Evolutionary conservation across 1,140 invertebrate species (phyloP).

Genomic region (Hestina assimilis): DNA sequence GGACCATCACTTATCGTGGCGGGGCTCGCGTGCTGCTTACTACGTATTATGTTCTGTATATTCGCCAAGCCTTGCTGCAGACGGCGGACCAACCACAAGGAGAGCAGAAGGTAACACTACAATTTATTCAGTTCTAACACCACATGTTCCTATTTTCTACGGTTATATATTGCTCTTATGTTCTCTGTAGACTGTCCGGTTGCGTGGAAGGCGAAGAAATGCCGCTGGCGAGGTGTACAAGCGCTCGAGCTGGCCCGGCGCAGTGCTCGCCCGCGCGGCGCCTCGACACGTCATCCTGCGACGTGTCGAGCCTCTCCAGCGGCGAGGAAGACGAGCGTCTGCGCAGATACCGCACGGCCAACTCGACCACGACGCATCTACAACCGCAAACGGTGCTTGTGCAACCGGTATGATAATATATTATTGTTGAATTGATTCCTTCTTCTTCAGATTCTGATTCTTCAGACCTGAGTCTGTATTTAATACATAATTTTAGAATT

Average conservation of each 20-base stretch:
- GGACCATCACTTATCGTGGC: constrained; percentile 86
- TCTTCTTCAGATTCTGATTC: no score
- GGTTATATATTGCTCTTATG: no score
- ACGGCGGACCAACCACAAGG: constrained; percentile 71
- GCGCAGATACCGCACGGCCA: constrained; percentile 62
- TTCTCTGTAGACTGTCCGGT: constrained; percentile 61
- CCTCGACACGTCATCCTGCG: constrained; percentile 68
- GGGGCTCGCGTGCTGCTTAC: constrained; percentile 79
- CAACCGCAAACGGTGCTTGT: constrained; percentile 40
- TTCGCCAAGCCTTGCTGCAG: constrained; percentile 76
- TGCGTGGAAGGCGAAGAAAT: constrained; percentile 67
- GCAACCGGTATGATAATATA: constrained; percentile 29
- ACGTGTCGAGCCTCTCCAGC: constrained; percentile 69
- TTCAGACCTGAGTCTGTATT: no score
- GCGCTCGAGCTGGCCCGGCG: constrained; percentile 55
- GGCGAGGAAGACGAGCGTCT: constrained; percentile 70
- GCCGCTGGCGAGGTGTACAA: constrained; percentile 56
- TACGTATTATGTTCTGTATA: constrained; percentile 80
- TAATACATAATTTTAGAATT: no score
- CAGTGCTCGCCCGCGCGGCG: constrained; percentile 68
- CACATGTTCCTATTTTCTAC: no score
- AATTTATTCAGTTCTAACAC: background rate
- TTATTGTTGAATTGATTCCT: no score
- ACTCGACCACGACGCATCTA: constrained; percentile 31
- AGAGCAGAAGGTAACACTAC: constrained; percentile 66